Conservation (phyloP, 2,113 vertebrate species). For the Muntiacus reevesi region DNA sequence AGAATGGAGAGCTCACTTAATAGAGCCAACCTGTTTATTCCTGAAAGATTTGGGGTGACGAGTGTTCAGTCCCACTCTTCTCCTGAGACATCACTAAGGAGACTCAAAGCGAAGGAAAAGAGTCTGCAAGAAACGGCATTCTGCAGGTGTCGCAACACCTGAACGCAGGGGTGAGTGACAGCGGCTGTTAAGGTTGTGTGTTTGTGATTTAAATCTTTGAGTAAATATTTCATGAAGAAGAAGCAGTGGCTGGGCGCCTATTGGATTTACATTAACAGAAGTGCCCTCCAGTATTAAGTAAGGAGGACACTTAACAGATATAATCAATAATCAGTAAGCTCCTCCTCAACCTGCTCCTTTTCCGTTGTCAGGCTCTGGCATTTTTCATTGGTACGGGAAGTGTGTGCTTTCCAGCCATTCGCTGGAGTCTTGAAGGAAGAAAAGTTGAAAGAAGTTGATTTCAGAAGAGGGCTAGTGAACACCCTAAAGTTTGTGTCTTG, state of each 20-base stretch:
- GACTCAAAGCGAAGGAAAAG: not conserved
- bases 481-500: not conserved
- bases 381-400: not conserved
- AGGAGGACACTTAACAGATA: accelerated
- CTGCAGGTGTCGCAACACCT: not conserved
- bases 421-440: not conserved
- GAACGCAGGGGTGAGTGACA: not conserved
- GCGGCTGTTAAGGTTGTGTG: not conserved
- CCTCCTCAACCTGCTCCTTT: not conserved
- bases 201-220: not conserved
- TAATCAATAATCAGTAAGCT: accelerated
- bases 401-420: not conserved
- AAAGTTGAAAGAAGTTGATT: not conserved
- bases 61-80: not conserved
- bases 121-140: not conserved
- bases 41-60: not conserved
- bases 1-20: not conserved
- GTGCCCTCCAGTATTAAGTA: accelerated
- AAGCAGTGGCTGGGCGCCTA: accelerated
- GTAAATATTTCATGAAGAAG: too few species aligned
- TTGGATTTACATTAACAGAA: accelerated
- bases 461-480: not conserved
- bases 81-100: not conserved
- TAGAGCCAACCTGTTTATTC: not conserved
- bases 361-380: not conserved